Base-by-base conservation (phyloP, 2,797 vertebrate species). In the Myotis planiceps region DNA sequence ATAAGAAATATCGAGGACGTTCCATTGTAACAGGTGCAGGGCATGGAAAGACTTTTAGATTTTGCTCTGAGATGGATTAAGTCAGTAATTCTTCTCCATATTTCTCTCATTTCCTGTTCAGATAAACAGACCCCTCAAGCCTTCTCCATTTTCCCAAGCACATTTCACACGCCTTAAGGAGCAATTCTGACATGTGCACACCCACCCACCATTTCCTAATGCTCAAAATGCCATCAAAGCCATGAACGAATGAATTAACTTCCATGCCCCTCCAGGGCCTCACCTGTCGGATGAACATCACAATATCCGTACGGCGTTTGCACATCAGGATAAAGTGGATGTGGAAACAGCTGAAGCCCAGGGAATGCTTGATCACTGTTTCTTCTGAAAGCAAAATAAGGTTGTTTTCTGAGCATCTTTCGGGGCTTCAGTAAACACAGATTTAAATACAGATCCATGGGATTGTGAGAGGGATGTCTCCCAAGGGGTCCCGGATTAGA, bases 371-470 rank as follows among this genome's bases (percentile, higher is more conserved):
- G 18, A 23, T 39, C 19, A 9, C 32, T 21, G 7, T 66, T 80
- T 60, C 45, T 94, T 85, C 58, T 65, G 23, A 83, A 85, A 82
- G 58, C 51, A n/a, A 84, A 92, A 49, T 68, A 84, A 58, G 55
- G 23, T 65, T 37, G 32, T 89, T 72, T 47, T 34, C 39, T 13
- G 60, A 69, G 10, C 34, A 25, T 65, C 58, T 83, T 76, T 53
- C 1, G 0, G 58, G 66, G 63, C 37, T 76, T 68, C 55, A 27
- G 12, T 6, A 58, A 45, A 88, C 25, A 1, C 2, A 83, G 83
- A 8, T 53, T 49, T 72, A 27, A 60, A 58, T 1, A 8, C 14
- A 79, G 21, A 45, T 37, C 78, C 19, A 34, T 66, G 25, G 45
- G 10, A 45, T 4, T 45, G 13, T 45, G 45, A 45, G 45, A 45